Base-by-base conservation (phyloP, 2,888 invertebrate species). In the Zhuqinia jingwanae region DNA sequence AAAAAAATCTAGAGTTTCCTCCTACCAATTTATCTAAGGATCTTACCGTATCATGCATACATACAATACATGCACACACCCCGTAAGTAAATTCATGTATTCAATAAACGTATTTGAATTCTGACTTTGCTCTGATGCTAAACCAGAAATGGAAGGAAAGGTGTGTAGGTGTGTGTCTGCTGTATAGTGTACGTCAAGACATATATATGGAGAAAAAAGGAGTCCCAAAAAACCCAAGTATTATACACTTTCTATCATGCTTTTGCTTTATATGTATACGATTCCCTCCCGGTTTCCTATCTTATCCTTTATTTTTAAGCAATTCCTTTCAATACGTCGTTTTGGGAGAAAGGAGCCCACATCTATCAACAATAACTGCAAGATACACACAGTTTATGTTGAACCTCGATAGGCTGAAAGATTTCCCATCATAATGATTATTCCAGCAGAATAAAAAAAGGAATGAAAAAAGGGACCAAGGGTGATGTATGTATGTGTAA, bases 361-460 rank as follows among this genome's bases (percentile, higher is more conserved):
- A 81, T 81, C 42, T 47, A 73, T 81, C 73, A 81, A 73, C 73
- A 81, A 73, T 27, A 56, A 75, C 53, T 80, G 68, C n/a, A 42
- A 68, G 53, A 70, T 70, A 50, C 25, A 53, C 50, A 25, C 30
- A 42, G 53, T 15, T 73, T n/a, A 17, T 75, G 56, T 73, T 81
- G 73, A 53, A 65, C 76, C 82, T 76, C 76, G n/a, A 76, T 76
- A 63, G 76, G 45, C 76, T 75, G 82, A 68, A 77, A 68, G 68
- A 68, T 77, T 84, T 84, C 77, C 68, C 84, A 84, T 84, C 68
- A 84, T 84, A 68, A 84, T 84, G 65, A 84, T 77, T 75, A 83
- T 83, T 83, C 76, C 60, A 73, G 42, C n/a, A n/a, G n/a, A n/a
- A n/a, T n/a, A 22, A 27, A 63, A 65, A 56, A 20, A 65, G 63